Percentiles rank a stretch among this genome's conserved stretches.
Evolutionary conservation across 2,113 vertebrate species (phyloP).

Genomic region (Casuarius casuarius): DNA sequence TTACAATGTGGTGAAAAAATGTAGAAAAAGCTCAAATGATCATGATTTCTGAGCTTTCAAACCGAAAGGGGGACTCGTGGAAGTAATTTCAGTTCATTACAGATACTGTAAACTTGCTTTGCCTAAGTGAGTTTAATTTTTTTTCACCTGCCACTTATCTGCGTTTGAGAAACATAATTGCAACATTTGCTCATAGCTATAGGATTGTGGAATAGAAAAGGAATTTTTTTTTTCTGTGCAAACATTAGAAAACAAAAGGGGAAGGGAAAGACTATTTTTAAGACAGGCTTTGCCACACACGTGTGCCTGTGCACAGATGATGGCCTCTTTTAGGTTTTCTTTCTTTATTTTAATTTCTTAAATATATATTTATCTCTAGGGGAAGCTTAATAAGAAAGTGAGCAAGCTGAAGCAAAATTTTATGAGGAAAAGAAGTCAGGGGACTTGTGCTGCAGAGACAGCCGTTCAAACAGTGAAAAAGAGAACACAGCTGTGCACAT

Average conservation of each 20-base stretch:
- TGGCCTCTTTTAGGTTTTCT: background rate
- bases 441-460: background rate
- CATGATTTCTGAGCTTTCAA: constrained; percentile 35
- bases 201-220: constrained; percentile 41
- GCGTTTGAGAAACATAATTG: constrained; percentile 67
- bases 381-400: constrained; percentile 32
- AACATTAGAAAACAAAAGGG: constrained; percentile 38
- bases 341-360: constrained; percentile 44
- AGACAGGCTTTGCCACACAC: background rate
- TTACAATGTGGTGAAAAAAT: background rate
- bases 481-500: constrained; percentile 49
- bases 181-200: constrained; percentile 58
- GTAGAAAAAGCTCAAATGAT: background rate
- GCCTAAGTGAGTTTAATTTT: constrained; percentile 62
- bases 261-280: background rate
- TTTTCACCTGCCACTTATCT: constrained; percentile 61
- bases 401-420: constrained; percentile 39
- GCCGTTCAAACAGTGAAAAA: constrained; percentile 50
- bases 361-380: constrained; percentile 16
- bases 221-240: constrained; percentile 14
- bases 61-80: background rate
- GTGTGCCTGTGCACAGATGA: background rate
- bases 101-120: constrained; percentile 50
- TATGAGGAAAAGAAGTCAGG: constrained; percentile 1
- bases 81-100: constrained; percentile 64